Base-by-base conservation (phyloP, 2,113 vertebrate genomes). In the Amblyornis subalaris region DNA sequence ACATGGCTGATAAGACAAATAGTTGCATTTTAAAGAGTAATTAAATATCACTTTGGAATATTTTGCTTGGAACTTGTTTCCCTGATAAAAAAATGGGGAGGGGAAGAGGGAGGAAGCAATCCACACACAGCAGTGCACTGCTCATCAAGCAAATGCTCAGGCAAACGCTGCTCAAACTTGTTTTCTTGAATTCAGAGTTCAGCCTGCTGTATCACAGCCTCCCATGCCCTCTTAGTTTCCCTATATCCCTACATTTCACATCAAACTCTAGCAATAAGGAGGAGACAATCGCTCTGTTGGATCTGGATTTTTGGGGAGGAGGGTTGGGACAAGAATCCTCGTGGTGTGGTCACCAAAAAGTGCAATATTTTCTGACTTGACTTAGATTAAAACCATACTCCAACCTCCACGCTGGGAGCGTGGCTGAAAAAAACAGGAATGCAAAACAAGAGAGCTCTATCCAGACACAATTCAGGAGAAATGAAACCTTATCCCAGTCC, bases 11-110 rank as follows among this genome's bases (percentile, higher is more conserved):
- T 94, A 96, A 96, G 92, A 95, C 90, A 96, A 90, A 96, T 88
- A 94, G 94, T 93, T 96, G 90, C 94, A 96, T 96, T 97, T 96
- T 96, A 84, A 96, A 90, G 90, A 97, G 93, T 95, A 97, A 96
- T 96, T 96, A 96, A 96, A 69, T 80, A 96, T 90, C 94, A 74
- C 91, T 95, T 93, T 60, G 88, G 83, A 96, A 87, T 88, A 97
- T 96, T 97, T 97, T 93, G 83, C 88, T 95, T 97, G 94, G 93
- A 96, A 96, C 73, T 88, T 72, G 79, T 64, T 93, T 93, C 87
- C 44, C 42, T 51, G 94, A 96, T 93, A 78, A 96, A 88, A 76
- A 88, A 86, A 61, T 1, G 6, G 58, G 73, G 89, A 91, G 78
- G 82, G 40, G 64, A 66, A 83, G 57, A 75, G 54, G 87, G 65